phyloP scores from a whole-genome alignment of 1,140 invertebrate genomes.

The Caenorhabditis inopinata region DNA sequence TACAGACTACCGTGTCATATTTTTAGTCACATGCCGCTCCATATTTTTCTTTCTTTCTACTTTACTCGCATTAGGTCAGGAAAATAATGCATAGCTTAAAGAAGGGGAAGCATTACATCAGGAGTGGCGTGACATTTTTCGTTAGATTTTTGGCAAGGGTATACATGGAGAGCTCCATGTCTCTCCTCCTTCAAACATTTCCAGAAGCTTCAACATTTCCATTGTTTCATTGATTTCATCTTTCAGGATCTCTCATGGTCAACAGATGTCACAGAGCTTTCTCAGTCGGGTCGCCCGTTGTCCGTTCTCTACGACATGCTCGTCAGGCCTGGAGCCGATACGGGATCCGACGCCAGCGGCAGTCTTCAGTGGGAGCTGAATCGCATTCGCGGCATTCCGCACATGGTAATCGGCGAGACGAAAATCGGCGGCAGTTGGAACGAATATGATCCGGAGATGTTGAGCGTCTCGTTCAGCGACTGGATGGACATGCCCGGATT shows the following conservation, averaged over 20 bases:
- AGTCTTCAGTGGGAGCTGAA: constrained; percentile 45
- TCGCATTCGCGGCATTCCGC: constrained; percentile 45
- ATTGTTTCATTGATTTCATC: too few relatives aligned
- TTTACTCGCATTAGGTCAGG: too few relatives aligned
- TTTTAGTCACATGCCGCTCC: too few relatives aligned
- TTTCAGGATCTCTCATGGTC: constrained; percentile 58
- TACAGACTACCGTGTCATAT: too few relatives aligned
- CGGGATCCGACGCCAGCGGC: constrained; percentile 27
- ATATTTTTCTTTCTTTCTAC: too few relatives aligned
- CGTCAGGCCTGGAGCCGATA: constrained; percentile 46
- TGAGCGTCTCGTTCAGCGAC: constrained; percentile 52
- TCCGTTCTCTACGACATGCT: constrained; percentile 54
- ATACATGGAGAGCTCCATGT: too few relatives aligned
- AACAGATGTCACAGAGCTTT: constrained; percentile 43
- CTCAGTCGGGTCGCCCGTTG: constrained; percentile 41
- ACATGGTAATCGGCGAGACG: constrained; percentile 60
- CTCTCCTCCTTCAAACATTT: too few relatives aligned
- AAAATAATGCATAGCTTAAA: too few relatives aligned
- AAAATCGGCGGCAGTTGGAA: constrained; percentile 62
- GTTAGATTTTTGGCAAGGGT: too few relatives aligned
- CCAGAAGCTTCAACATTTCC: too few relatives aligned
- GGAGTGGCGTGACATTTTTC: too few relatives aligned
- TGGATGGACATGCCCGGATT: constrained; percentile 64
- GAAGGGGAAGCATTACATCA: too few relatives aligned
- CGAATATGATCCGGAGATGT: constrained; percentile 62